A percentile compares a stretch with the other conserved stretches of the same genome.
These are phyloP conservation scores for Pontoporia blainvillei DNA, from an alignment of 2,113 vertebrate species.

Conservation along the genomic window DNA sequence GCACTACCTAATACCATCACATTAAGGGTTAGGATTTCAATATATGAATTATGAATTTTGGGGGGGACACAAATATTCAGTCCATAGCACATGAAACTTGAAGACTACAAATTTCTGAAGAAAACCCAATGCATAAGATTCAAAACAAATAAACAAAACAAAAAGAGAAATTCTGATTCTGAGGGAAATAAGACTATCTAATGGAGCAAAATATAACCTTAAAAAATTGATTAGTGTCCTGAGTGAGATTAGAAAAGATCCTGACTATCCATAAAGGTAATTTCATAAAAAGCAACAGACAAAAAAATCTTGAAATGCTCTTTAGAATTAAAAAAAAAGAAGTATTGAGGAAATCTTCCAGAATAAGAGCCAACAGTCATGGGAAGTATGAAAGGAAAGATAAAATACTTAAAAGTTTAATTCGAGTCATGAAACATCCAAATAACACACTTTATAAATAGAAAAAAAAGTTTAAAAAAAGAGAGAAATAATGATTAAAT, in stretches of 20 bases:
- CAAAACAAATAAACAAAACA: not conserved
- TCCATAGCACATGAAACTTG: not conserved
- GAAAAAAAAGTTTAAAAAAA: not conserved
- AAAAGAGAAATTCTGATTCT: not conserved
- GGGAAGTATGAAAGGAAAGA: not conserved
- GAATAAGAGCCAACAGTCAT: not conserved
- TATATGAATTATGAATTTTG: not conserved
- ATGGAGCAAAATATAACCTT: not conserved
- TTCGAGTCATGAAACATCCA: not conserved
- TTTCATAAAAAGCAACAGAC: not conserved
- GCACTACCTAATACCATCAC: not conserved
- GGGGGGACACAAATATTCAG: not conserved
- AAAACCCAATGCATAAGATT: not conserved
- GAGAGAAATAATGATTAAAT: not conserved
- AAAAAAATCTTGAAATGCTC: not conserved
- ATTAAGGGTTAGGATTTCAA: not conserved
- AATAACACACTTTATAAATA: not conserved
- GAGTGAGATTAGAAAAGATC: not conserved
- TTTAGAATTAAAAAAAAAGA: not conserved
- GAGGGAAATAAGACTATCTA: not conserved
- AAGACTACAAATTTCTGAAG: not conserved
- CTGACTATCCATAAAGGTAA: not conserved
- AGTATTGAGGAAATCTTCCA: not conserved
- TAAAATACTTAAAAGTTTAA: not conserved
- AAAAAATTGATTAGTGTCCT: not conserved